phyloP scores from a whole-genome alignment of 2,888 invertebrate genomes.

The Acleris emargana region DNA sequence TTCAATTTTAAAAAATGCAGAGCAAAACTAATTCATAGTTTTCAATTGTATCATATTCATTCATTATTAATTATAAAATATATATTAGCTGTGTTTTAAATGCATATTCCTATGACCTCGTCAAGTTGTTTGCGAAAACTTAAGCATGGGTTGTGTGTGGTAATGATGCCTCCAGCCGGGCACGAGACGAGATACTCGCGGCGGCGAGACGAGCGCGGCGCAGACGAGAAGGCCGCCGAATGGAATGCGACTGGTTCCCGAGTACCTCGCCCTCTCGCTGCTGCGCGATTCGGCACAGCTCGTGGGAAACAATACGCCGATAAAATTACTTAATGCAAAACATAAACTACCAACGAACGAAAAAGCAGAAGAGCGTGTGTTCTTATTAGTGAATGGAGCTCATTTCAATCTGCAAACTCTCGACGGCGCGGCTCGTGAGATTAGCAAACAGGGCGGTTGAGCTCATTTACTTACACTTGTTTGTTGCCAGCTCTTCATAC shows the following conservation, averaged over 20 bases:
- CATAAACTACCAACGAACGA: background rate
- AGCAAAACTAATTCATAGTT: background rate
- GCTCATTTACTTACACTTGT: constrained; percentile 35
- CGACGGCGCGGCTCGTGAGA: constrained; percentile 63
- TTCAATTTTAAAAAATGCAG: constrained; percentile 26
- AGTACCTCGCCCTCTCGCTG: constrained; percentile 43
- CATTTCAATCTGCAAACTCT: constrained; percentile 39
- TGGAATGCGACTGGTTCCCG: constrained; percentile 59
- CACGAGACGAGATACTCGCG: constrained; percentile 20
- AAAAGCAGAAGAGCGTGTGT: constrained; percentile 6
- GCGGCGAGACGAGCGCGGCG: constrained; percentile 28
- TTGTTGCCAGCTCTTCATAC: constrained; percentile 34
- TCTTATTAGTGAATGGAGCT: constrained; percentile 10
- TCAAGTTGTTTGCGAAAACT: constrained; percentile 15
- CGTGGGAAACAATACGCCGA: constrained; percentile 50
- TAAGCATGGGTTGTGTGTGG: constrained; percentile 40
- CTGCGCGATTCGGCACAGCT: constrained; percentile 41
- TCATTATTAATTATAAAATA: background rate
- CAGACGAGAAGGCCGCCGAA: constrained; percentile 33
- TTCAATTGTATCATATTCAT: background rate
- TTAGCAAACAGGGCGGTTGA: constrained; percentile 69
- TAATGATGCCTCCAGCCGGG: constrained; percentile 29
- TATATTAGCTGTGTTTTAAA: background rate
- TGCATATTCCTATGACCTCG: background rate
- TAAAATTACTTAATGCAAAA: constrained; percentile 15